Conservation (phyloP, 2,113 vertebrate genomes). For the Tragelaphus strepsiceros region DNA sequence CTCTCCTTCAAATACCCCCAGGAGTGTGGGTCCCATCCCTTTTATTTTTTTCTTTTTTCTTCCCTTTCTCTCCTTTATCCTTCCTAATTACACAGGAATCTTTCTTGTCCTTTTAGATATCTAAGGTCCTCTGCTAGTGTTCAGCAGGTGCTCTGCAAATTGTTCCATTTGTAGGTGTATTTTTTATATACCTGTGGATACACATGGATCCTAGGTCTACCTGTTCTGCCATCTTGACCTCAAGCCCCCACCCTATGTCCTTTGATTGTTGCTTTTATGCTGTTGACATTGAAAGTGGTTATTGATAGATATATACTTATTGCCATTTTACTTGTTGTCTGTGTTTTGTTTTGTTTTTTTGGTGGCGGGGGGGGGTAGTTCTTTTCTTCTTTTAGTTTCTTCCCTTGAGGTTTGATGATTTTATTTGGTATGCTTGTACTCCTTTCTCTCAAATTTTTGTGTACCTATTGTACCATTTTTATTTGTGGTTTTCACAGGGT, state of each 20-base stretch:
- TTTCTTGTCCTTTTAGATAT: not conserved
- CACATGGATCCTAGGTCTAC: not conserved
- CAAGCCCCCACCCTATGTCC: not conserved
- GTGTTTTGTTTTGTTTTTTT: not conserved
- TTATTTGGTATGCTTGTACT: not conserved
- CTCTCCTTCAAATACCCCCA: not conserved
- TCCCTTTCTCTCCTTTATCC: not conserved
- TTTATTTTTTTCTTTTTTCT: not conserved
- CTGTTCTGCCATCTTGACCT: not conserved
- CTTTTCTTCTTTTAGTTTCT: not conserved
- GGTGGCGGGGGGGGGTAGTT: not conserved
- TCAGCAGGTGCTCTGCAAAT: not conserved
- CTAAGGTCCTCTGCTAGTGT: not conserved
- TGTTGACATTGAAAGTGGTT: not conserved
- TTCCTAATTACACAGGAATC: accelerated
- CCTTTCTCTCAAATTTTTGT: not conserved
- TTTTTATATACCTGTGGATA: not conserved
- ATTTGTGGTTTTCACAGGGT: not conserved
- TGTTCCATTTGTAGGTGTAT: not conserved
- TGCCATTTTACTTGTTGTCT: not conserved
- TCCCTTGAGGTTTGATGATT: not conserved
- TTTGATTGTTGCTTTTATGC: not conserved
- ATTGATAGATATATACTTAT: not conserved
- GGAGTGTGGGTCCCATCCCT: not conserved
- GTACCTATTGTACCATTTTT: not conserved